A percentile compares a stretch with the other conserved stretches of the same genome.
Evolutionary conservation across 1,140 invertebrate species (phyloP).

Genomic region (Meloidogyne floridensis): DNA sequence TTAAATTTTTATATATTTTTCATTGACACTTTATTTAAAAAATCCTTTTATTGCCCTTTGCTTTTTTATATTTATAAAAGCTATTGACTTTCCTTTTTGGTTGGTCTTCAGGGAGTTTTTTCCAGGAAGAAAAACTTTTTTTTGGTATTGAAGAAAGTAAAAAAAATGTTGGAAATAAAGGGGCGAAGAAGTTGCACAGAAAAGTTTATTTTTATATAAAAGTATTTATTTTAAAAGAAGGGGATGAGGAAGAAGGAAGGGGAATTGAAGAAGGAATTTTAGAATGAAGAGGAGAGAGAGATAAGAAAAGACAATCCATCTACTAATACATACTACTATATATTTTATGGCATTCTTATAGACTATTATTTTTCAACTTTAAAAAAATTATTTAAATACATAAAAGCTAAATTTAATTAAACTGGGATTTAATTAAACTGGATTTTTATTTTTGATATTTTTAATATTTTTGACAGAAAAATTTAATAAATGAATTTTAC

Average conservation of each 20-base stretch:
- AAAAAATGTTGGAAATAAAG: neutral
- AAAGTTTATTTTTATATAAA: neutral
- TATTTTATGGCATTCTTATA: too few species aligned
- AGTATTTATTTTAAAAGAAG: too few species aligned
- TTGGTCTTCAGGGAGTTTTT: slow-evolving; percentile 6
- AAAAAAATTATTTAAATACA: too few species aligned
- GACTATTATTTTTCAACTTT: too few species aligned
- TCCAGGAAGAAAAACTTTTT: neutral
- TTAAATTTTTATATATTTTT: neutral
- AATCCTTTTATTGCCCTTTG: neutral
- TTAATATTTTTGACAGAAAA: too few species aligned
- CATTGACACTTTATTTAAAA: neutral
- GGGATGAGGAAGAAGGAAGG: neutral
- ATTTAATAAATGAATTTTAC: too few species aligned
- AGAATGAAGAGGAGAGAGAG: too few species aligned
- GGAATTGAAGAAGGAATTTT: neutral
- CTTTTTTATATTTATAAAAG: neutral
- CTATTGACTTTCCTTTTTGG: neutral
- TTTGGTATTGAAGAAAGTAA: neutral
- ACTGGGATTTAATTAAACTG: too few species aligned
- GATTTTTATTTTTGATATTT: too few species aligned
- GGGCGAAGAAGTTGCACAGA: neutral
- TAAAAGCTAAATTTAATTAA: too few species aligned
- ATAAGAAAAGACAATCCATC: too few species aligned
- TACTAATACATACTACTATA: too few species aligned